Base-by-base conservation (phyloP, 1,140 invertebrate species). In the Penaeus chinensis region DNA sequence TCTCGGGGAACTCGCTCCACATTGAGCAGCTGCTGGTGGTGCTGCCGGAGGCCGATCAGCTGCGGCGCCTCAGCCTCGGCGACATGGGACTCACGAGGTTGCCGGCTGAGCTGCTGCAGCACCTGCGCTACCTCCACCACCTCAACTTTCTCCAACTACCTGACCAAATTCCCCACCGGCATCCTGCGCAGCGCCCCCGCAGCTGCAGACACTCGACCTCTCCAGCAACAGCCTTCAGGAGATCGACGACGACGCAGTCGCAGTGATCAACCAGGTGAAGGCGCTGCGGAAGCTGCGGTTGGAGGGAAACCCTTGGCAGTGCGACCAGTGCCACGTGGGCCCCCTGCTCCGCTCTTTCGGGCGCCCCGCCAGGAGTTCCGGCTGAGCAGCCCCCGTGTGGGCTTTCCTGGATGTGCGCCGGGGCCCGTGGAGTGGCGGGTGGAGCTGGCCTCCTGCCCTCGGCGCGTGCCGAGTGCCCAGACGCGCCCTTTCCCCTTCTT, bases 1-100 rank as follows among this genome's bases (percentile, higher is more conserved):
- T 96, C n/a, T 95, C 95, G 87, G 95, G 95, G 4, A 96, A 96
- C 91, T 91, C 91, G 87, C 92, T 93, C 86, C 93, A 93, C 87
- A 91, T 91, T 63, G 90, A 91, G 77, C 92, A 90, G 89, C 92
- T 93, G 79, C 93, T 93, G 91, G 91, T 91, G 82, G 91, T 94
- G 16, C 90, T 95, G 10, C 93, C 94, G 80, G 93, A 93, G 20
- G 90, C 94, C 47, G 92, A 92, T 2, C 93, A 94, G 85, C 92
- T 95, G 32, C 92, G 92, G n/a, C 92, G 93, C 60, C 91, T 95
- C 0, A 92, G 92, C 3, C 90, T 95, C 10, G 94, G 94, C 0
- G 93, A 94, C 90, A 92, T 95, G 90, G 93, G 90, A 2, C 86
- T 92, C 3, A 88, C 91, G 27, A 92, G 92, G 7, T 85, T 95